These are phyloP conservation scores for Lethrus apterus DNA, from an alignment of 1,140 invertebrate genomes.

Conservation along the genomic window DNA sequence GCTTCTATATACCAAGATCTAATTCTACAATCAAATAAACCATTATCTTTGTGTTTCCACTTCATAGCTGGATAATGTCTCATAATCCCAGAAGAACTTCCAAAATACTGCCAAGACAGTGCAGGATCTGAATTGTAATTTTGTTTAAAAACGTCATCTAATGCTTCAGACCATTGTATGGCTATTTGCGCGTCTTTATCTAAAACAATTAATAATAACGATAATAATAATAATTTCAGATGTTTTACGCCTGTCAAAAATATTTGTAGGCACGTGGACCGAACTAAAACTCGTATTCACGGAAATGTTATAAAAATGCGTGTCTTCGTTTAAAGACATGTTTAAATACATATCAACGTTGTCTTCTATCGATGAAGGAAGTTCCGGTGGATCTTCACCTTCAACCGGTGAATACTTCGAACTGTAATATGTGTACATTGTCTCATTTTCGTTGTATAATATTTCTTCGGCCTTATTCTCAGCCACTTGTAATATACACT, in stretches of 20 bases:
- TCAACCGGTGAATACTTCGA: conserved; percentile 57
- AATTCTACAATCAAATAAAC: conserved; percentile 78
- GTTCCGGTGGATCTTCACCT: conserved; percentile 31
- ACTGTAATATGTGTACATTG: conserved; percentile 50
- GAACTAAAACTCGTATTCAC: conserved; percentile 79
- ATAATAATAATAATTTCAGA: not conserved
- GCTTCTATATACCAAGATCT: conserved; percentile 95
- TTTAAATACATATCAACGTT: conserved; percentile 43
- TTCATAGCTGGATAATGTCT: conserved; percentile 74
- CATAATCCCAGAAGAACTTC: conserved; percentile 85
- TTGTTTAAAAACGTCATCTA: conserved; percentile 77
- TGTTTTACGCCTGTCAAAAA: conserved; percentile 72
- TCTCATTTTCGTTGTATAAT: conserved; percentile 40
- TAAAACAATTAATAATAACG: conserved; percentile 31
- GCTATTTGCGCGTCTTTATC: conserved; percentile 58
- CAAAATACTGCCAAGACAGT: conserved; percentile 94
- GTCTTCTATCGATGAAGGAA: conserved; percentile 38
- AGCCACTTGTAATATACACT: conserved; percentile 64
- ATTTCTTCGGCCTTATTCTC: conserved; percentile 56
- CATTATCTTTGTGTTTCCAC: conserved; percentile 47
- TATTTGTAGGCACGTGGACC: conserved; percentile 90
- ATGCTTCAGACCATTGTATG: conserved; percentile 77
- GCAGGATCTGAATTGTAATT: conserved; percentile 86
- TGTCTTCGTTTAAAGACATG: conserved; percentile 59
- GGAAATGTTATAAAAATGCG: conserved; percentile 77